Evolutionary conservation across 2,888 invertebrate genomes (phyloP).

Genomic region (Agonopterix subpropinquella): DNA sequence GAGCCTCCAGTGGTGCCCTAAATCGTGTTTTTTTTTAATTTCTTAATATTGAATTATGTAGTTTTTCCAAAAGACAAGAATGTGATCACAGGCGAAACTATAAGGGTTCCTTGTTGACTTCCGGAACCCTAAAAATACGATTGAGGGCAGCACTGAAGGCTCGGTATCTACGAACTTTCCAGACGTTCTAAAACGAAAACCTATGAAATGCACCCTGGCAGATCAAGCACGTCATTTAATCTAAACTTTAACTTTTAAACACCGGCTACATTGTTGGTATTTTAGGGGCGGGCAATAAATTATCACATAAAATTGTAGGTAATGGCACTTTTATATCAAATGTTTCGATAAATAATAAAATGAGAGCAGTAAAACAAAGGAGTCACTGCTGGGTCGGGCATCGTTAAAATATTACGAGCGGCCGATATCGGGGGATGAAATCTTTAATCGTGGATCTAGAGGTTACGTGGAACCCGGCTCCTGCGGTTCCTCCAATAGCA

Average conservation of each 20-base stretch:
- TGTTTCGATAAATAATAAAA: conserved; percentile 72
- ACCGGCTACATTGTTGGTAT: conserved; percentile 25
- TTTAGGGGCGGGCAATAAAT: conserved; percentile 43
- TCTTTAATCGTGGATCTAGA: conserved; percentile 62
- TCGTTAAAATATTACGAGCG: conserved; percentile 73
- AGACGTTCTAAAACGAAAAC: background rate
- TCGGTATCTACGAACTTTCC: too few species aligned
- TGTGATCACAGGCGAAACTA: too few species aligned
- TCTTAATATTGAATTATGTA: too few species aligned
- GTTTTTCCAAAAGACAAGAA: too few species aligned
- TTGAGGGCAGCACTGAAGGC: too few species aligned
- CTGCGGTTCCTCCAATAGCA: conserved; percentile 38
- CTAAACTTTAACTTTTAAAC: conserved; percentile 5
- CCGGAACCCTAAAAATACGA: too few species aligned
- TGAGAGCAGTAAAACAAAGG: conserved; percentile 63
- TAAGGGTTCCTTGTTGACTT: too few species aligned
- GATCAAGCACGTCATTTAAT: conserved; percentile 10
- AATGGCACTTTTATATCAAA: conserved; percentile 59
- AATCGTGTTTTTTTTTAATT: too few species aligned
- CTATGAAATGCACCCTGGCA: conserved; percentile 6
- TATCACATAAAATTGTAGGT: conserved; percentile 59
- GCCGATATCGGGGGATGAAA: conserved; percentile 65
- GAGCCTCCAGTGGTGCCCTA: too few species aligned
- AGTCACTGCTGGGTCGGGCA: conserved; percentile 46
- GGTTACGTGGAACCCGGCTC: conserved; percentile 49